Evolutionary conservation across 2,888 invertebrate genomes (phyloP).

Genomic region (Spisula solida): DNA sequence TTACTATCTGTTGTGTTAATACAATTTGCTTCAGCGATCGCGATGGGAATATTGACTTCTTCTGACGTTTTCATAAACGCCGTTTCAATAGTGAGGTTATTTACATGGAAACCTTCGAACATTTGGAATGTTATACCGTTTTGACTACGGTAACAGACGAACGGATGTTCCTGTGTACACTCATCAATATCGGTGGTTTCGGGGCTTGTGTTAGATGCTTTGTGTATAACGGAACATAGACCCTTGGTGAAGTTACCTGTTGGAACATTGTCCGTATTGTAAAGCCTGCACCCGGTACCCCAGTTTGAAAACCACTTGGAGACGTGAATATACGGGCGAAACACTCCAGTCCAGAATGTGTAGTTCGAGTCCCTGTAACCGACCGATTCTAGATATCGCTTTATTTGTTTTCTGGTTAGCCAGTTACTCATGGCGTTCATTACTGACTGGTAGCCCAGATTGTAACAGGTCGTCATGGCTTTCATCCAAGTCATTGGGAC

Average conservation of each 20-base stretch:
- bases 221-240: not conserved
- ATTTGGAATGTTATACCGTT: not conserved
- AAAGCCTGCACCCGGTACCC: not conserved
- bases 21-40: not conserved
- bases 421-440: not conserved
- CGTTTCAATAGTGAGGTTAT: not conserved
- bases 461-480: not conserved
- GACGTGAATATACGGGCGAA: conserved; percentile 4
- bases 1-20: not conserved
- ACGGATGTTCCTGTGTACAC: not conserved
- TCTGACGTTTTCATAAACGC: not conserved
- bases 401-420: not conserved
- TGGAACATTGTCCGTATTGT: not conserved
- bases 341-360: conserved; percentile 6
- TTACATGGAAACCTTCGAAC: not conserved
- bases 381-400: not conserved
- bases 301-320: not conserved
- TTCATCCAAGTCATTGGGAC: not conserved
- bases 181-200: not conserved
- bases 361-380: not conserved
- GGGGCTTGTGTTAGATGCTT: not conserved
- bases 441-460: not conserved
- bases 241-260: not conserved
- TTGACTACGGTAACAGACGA: not conserved
- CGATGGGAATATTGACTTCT: not conserved